Percentiles rank a stretch among this genome's conserved stretches.
These are phyloP conservation scores for Syngnathoides biaculeatus DNA, from an alignment of 2,113 vertebrate species.

Conservation along the genomic window DNA sequence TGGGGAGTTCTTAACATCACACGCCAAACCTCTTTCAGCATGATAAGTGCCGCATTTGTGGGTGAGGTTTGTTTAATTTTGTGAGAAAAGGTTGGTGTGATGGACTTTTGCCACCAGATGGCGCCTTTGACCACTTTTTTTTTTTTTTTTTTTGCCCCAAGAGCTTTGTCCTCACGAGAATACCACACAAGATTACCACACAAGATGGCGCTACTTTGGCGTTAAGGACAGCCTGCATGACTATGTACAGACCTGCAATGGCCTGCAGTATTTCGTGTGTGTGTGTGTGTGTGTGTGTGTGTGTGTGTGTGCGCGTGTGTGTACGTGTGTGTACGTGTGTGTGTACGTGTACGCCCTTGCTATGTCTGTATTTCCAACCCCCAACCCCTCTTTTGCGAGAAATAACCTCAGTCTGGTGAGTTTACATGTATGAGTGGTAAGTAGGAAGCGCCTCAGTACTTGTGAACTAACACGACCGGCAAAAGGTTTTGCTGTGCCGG, in stretches of 20 bases:
- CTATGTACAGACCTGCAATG: not conserved
- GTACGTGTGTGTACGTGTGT: too few relatives aligned
- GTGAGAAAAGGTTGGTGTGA: not conserved
- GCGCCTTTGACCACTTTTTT: slow-evolving; percentile 27
- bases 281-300: not conserved
- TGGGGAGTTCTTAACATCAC: not conserved
- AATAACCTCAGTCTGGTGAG: slow-evolving; percentile 28
- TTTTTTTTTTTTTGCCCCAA: too few relatives aligned
- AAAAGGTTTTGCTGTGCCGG: slow-evolving; percentile 29
- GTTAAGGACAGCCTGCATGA: not conserved
- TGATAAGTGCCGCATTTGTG: slow-evolving; percentile 6
- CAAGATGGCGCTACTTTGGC: slow-evolving; percentile 49
- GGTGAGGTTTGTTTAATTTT: not conserved
- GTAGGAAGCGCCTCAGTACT: slow-evolving; percentile 45
- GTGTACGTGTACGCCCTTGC: not conserved
- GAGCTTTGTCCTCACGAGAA: not conserved
- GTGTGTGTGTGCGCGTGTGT: not conserved
- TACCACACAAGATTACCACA: slow-evolving; percentile 52
- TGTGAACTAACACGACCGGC: slow-evolving; percentile 38
- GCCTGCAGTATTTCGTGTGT: not conserved
- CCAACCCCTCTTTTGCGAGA: not conserved
- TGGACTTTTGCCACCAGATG: slow-evolving; percentile 31
- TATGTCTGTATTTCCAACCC: not conserved
- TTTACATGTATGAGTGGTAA: slow-evolving; percentile 38
- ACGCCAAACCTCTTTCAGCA: slow-evolving; percentile 1